Evolutionary conservation across 1,140 invertebrate species (phyloP).

Genomic region (Calephelis virginiensis): DNA sequence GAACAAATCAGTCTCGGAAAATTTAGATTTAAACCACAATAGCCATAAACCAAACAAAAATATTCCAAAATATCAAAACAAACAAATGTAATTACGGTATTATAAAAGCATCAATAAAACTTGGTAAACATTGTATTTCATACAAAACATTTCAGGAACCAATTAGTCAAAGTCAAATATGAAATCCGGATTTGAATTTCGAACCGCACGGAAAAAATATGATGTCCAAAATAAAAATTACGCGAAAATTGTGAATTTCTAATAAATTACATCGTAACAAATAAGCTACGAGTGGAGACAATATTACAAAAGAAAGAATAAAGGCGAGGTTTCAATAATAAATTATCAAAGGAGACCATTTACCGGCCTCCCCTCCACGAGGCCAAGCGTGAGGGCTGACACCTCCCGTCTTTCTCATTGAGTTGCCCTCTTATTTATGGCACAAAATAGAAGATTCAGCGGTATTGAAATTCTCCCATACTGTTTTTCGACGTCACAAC

Average conservation of each 20-base stretch:
- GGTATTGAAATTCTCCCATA: background rate
- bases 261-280: conserved; percentile 61
- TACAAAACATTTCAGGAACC: conserved; percentile 12
- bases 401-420: conserved; percentile 56
- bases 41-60: too few relatives aligned
- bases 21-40: too few relatives aligned
- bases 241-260: conserved; percentile 37
- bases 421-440: conserved; percentile 41
- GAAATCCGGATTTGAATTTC: conserved; percentile 10
- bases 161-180: conserved; percentile 14
- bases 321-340: conserved; percentile 70
- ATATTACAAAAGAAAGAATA: conserved; percentile 68
- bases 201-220: conserved; percentile 35
- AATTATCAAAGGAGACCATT: conserved; percentile 63
- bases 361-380: conserved; percentile 31
- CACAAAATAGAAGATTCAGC: conserved; percentile 26
- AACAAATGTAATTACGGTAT: background rate
- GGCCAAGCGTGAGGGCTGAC: conserved; percentile 49
- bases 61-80: background rate
- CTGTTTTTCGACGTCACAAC: too few relatives aligned
- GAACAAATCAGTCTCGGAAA: too few relatives aligned
- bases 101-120: conserved; percentile 5
- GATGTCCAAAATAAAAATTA: conserved; percentile 29
- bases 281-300: conserved; percentile 60
- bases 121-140: conserved; percentile 7